Base-by-base conservation (phyloP, 2,113 vertebrate species). In the Dinomys branickii region DNA sequence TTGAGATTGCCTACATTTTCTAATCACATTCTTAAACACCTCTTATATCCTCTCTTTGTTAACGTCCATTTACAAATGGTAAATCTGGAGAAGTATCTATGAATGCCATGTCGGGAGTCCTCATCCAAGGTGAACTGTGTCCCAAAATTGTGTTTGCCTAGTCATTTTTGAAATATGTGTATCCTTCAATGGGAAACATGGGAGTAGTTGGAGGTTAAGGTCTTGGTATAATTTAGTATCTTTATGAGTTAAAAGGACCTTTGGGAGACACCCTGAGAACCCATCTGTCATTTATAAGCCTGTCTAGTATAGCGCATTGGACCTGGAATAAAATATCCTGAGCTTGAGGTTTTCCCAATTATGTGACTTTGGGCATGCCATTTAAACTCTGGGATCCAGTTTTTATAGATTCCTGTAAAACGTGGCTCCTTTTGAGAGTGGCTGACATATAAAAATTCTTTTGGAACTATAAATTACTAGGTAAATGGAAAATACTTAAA, bases 401-500 rank as follows among this genome's bases (percentile, higher is more conserved):
- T 87, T 90, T 92, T 61, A 65, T 1, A 7, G 47, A 75, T 85
- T 93, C 56, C 87, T 82, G 17, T 47, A 85, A 91, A 94, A 20
- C 75, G 7, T 41, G 75, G 35, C n/a, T 71, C 90, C 41, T 69
- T 82, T 54, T 78, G 54, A 77, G 7, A 50, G 5, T 63, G 35
- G 2, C 12, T 88, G 52, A 61, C 4, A n/a, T 19, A 80, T 50
- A 61, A 91, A 67, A 75, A 85, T 85, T 94, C 61, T 92, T 94
- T 81, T 52, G 22, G 44, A 80, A 85, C 17, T 71, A 5, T 83
- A 90, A 90, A 90, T 75, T 78, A 65, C 88, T 67, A 83, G 24
- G 28, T 61, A 88, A 65, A 91, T 78, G n/a, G 92, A 92, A 73
- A 94, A 91, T 35, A 63, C 63, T 71, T 67, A 50, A 35, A 38